Percentiles rank a stretch among this genome's conserved stretches.
phyloP scores from a whole-genome alignment of 2,888 invertebrate species.

The Acanthoscelides obtectus region DNA sequence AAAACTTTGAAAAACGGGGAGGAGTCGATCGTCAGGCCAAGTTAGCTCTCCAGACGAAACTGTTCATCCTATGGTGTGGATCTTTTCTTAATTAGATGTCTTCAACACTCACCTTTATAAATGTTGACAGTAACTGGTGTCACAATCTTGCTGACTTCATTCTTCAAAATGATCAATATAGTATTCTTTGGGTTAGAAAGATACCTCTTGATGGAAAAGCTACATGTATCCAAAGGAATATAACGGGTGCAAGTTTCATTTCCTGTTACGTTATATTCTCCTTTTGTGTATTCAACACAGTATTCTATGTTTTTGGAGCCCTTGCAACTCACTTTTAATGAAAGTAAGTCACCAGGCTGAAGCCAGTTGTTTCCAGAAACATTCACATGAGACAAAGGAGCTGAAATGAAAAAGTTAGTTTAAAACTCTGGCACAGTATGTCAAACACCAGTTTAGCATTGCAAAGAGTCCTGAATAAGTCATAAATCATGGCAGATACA shows the following conservation, averaged over 20 bases:
- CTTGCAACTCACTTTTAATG: slow-evolving; percentile 65
- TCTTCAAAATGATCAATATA: slow-evolving; percentile 71
- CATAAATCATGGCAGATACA: no score
- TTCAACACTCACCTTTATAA: slow-evolving; percentile 65
- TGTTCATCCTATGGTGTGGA: not conserved
- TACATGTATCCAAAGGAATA: slow-evolving; percentile 49
- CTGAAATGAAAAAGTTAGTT: slow-evolving; percentile 45
- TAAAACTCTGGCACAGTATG: not conserved
- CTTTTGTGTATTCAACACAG: slow-evolving; percentile 62
- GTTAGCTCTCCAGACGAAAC: no score
- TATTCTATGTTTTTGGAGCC: slow-evolving; percentile 71
- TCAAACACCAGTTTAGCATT: not conserved
- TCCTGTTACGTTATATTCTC: slow-evolving; percentile 66
- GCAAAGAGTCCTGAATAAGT: no score
- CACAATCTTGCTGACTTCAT: slow-evolving; percentile 67
- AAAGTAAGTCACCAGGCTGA: slow-evolving; percentile 72
- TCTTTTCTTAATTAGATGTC: not conserved
- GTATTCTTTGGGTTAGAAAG: slow-evolving; percentile 59
- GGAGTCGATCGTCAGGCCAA: no score
- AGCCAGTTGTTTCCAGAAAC: slow-evolving; percentile 78
- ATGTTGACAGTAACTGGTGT: slow-evolving; percentile 73
- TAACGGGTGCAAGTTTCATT: slow-evolving; percentile 64
- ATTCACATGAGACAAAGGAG: slow-evolving; percentile 64
- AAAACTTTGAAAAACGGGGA: no score
- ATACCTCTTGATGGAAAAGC: slow-evolving; percentile 63